These are phyloP conservation scores for Pseudorasbora parva DNA, from an alignment of 2,113 vertebrate species.

Conservation along the genomic window DNA sequence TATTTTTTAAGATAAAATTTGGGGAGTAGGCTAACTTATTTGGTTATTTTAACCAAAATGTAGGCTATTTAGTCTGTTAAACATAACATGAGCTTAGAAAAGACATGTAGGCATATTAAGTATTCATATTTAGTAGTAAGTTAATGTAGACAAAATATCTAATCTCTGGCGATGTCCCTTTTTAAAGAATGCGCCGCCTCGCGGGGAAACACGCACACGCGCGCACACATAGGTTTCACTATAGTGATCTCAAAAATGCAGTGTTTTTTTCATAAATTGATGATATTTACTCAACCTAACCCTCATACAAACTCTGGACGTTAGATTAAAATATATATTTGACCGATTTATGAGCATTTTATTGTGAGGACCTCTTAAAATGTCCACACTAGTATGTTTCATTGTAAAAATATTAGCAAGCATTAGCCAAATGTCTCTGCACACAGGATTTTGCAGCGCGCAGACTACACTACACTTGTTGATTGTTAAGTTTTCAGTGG, in stretches of 20 bases:
- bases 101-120: neutral
- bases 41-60: neutral
- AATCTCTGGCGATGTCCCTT: neutral
- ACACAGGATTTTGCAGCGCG: neutral
- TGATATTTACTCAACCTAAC: neutral
- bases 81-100: neutral
- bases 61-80: neutral
- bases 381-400: neutral
- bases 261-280: neutral
- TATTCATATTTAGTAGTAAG: neutral
- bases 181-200: conserved; percentile 47
- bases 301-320: neutral
- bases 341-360: neutral
- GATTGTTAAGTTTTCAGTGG: neutral
- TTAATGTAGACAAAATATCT: neutral
- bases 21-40: neutral
- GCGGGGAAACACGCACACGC: conserved; percentile 32
- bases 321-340: neutral
- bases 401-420: neutral
- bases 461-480: neutral
- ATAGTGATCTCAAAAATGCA: neutral
- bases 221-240: neutral
- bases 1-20: neutral
- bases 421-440: neutral
- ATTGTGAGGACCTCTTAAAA: neutral